Evolutionary conservation across 2,888 invertebrate species (phyloP), one percentile per base, ranked within the genome.

Genomic region (Stenotaenia linearis): DNA sequence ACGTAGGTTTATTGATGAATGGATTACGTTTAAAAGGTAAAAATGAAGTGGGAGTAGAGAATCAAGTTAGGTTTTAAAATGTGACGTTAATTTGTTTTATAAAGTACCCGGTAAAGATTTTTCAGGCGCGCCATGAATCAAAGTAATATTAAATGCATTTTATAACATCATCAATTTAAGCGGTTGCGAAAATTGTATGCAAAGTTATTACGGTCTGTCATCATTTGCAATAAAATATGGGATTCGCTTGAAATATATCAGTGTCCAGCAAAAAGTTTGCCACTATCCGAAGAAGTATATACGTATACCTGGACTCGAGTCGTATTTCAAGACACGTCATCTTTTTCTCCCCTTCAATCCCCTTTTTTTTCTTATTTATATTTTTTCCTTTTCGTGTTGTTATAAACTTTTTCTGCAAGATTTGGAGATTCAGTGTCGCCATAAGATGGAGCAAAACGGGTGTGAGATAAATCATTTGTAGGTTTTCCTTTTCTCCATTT

Each of bases 171-270:
- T 69, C 69, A 69, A 69, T 69, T 69, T 69, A 28, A 23, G 69
- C 69, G 28, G 69, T 28, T 69, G 69, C 69, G 69, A 23, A 69
- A 69, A 69, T 69, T 69, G 69, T 69, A 69, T 69, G 69, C 69
- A 69, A 69, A 69, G 69, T 69, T 69, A 69, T 69, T 69, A 69
- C 69, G n/a, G 25, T 69, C 69, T 69, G 69, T 69, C 69, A 69
- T 69, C 69, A 28, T 69, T 69, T 28, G 69, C n/a, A 69, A 69
- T 69, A 69, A 69, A 69, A 69, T 69, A 28, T 69, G 69, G 69
- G 69, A 69, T 69, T 69, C 69, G 3, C 28, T 28, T 69, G 69
- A 69, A 69, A 69, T 69, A 69, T 69, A 69, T 69, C 25, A 69
- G 69, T 69, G 69, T 69, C 69, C 69, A 28, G 69, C 69, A 69